Conservation (phyloP, 2,113 vertebrate species). For the Grallaria varia region DNA sequence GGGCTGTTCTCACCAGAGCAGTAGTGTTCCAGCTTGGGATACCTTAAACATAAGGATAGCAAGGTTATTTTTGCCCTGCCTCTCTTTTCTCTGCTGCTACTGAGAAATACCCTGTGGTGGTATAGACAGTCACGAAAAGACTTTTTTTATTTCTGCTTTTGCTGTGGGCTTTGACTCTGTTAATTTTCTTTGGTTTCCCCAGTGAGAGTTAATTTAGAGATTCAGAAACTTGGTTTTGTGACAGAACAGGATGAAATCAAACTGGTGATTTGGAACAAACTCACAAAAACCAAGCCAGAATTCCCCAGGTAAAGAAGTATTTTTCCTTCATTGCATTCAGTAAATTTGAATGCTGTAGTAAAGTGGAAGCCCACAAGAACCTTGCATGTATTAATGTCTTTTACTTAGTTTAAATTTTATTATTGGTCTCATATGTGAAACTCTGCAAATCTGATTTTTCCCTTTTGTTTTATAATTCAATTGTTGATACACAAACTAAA, state of each 20-base stretch:
- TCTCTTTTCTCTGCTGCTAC: background rate
- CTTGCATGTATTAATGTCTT: background rate
- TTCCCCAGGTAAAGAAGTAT: background rate
- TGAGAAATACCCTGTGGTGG: background rate
- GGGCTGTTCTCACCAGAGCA: background rate
- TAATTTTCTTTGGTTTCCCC: background rate
- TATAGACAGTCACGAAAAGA: background rate
- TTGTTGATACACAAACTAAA: background rate
- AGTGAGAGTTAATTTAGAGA: background rate
- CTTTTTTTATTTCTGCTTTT: background rate
- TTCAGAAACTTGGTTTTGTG: background rate
- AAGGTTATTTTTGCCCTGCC: background rate
- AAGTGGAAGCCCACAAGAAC: background rate
- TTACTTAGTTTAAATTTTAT: background rate
- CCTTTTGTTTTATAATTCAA: background rate
- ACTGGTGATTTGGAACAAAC: background rate
- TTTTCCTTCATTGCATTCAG: background rate
- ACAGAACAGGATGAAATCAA: background rate
- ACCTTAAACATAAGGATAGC: fast-evolving
- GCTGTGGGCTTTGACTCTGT: background rate
- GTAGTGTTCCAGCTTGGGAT: background rate
- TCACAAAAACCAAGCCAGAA: background rate
- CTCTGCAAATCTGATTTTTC: background rate
- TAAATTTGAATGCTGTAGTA: background rate
- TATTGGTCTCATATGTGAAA: background rate